Conservation (phyloP, 2,797 vertebrate species). For the Urophycis tenuis region DNA sequence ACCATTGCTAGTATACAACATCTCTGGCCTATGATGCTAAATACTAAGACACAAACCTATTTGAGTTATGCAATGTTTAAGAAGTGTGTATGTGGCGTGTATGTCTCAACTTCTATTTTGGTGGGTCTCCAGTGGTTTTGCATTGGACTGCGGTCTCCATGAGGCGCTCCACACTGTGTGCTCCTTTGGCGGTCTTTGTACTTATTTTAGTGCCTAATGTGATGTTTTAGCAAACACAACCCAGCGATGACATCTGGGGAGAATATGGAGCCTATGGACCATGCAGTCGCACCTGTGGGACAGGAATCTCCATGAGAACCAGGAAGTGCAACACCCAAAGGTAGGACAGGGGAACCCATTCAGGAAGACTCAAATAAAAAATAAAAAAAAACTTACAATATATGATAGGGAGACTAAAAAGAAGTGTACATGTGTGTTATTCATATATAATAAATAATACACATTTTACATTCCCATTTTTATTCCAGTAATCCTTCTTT, state of each 20-base stretch:
- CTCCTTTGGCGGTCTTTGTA: conserved; percentile 19
- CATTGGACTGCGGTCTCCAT: conserved; percentile 16
- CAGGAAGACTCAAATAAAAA: no score
- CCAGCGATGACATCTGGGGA: conserved; percentile 74
- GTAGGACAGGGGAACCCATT: conserved; percentile 56
- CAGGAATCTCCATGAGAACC: conserved; percentile 76
- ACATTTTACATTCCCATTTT: background rate
- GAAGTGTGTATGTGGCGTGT: conserved; percentile 34
- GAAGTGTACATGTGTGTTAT: background rate
- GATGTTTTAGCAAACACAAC: conserved; percentile 40
- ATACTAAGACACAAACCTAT: no score
- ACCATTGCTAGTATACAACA: no score
- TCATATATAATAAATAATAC: background rate
- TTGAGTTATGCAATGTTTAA: conserved; percentile 22
- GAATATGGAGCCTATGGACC: conserved; percentile 77
- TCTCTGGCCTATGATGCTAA: no score
- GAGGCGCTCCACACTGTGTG: conserved; percentile 21
- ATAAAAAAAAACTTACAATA: background rate
- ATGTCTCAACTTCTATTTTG: conserved; percentile 42
- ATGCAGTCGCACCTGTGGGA: conserved; percentile 87
- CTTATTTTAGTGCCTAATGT: background rate
- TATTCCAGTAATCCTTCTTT: background rate
- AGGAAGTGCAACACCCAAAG: conserved; percentile 79
- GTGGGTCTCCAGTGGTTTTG: conserved; percentile 20
- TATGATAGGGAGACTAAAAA: background rate